Evolutionary conservation across 2,113 vertebrate species (phyloP).

Genomic region (Meriones unguiculatus): DNA sequence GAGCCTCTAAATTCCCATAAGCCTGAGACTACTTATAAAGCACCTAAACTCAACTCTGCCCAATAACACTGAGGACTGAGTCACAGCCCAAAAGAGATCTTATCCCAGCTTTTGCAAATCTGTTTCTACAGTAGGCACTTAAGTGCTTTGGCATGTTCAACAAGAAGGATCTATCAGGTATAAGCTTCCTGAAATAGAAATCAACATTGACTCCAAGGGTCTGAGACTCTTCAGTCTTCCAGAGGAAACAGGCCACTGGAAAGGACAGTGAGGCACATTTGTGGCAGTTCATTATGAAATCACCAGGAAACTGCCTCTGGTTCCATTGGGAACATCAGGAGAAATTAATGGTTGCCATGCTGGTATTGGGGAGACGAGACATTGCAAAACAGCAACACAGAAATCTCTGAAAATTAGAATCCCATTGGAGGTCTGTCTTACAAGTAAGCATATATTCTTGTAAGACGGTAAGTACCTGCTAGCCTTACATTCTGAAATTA

Average conservation of each 20-base stretch:
- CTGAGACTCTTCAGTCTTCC: not conserved
- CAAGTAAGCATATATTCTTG: not conserved
- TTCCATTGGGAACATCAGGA: not conserved
- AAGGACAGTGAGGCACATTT: accelerated
- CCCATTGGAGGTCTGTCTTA: not conserved
- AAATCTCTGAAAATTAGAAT: not conserved
- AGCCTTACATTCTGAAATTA: not conserved
- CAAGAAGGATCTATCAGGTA: not conserved
- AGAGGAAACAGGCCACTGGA: not conserved
- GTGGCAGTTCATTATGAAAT: not conserved
- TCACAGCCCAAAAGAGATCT: not conserved
- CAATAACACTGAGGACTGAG: not conserved
- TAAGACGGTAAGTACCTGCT: not conserved
- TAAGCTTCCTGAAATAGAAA: not conserved
- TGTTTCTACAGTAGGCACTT: not conserved
- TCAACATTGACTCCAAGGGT: not conserved
- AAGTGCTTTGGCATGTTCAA: not conserved
- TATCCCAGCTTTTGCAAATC: not conserved
- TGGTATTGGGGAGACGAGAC: not conserved
- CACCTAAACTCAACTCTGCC: accelerated
- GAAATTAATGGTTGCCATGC: not conserved
- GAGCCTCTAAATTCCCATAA: not conserved
- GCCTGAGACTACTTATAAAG: not conserved
- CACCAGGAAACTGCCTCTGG: accelerated
- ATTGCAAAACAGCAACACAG: not conserved